A percentile compares a stretch with the other conserved stretches of the same genome.
These are phyloP conservation scores for Meloidogyne chitwoodi DNA, from an alignment of 1,140 invertebrate species.

Conservation along the genomic window DNA sequence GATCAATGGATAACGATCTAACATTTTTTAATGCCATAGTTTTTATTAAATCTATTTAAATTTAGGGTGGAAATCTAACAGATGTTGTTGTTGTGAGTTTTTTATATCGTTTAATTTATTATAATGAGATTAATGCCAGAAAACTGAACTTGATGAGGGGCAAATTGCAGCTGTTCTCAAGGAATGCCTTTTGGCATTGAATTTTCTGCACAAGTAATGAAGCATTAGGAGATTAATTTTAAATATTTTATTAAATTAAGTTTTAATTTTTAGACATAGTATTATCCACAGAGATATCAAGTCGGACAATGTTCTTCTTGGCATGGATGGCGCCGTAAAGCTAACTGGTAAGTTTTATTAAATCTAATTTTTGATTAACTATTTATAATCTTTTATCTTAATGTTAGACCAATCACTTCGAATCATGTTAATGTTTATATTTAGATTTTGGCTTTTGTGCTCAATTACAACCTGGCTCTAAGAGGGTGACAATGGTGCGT, in stretches of 20 bases:
- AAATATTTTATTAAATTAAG: not conserved
- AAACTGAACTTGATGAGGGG: slow-evolving; percentile 65
- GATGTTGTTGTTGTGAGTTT: slow-evolving; percentile 59
- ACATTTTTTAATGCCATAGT: too few relatives aligned
- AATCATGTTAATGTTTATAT: not conserved
- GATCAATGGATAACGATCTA: too few relatives aligned
- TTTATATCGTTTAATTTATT: too few relatives aligned
- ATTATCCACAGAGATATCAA: slow-evolving; percentile 60
- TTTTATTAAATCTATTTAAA: too few relatives aligned
- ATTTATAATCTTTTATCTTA: slow-evolving; percentile 20
- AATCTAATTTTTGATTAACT: slow-evolving; percentile 42
- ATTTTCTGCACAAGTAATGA: slow-evolving; percentile 53
- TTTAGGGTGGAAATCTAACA: slow-evolving; percentile 65
- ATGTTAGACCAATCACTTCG: not conserved
- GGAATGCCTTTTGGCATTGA: slow-evolving; percentile 54
- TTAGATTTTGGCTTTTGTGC: slow-evolving; percentile 55
- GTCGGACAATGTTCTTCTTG: slow-evolving; percentile 56
- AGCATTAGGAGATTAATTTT: not conserved
- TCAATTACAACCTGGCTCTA: slow-evolving; percentile 57
- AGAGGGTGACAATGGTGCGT: slow-evolving; percentile 17
- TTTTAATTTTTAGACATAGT: slow-evolving; percentile 44
- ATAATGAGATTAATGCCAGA: slow-evolving; percentile 49
- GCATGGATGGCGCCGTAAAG: slow-evolving; percentile 57
- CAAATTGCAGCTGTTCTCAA: slow-evolving; percentile 60
- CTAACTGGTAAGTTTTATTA: slow-evolving; percentile 44